phyloP scores from a whole-genome alignment of 2,888 invertebrate genomes.

The Pterostichus niger region DNA sequence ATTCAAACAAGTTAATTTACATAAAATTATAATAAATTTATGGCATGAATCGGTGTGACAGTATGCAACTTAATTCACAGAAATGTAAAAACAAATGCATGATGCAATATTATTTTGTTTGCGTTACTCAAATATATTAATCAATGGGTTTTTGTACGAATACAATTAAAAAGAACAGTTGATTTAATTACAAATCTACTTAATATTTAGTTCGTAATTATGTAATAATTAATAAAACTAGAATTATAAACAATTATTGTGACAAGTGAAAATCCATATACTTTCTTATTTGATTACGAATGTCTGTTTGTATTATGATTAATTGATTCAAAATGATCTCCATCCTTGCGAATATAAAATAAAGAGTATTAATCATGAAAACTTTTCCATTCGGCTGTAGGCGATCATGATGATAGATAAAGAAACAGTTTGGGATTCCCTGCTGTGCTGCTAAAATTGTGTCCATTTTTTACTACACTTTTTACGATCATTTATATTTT shows the following conservation, averaged over 20 bases:
- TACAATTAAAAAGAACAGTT: too few species aligned
- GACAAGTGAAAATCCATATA: background rate
- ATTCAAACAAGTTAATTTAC: background rate
- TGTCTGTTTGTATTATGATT: background rate
- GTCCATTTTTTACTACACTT: constrained; percentile 17
- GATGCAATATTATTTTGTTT: constrained; percentile 22
- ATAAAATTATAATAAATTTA: constrained; percentile 27
- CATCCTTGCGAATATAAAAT: background rate
- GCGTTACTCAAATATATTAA: background rate
- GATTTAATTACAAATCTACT: too few species aligned
- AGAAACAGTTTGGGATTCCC: constrained; percentile 31
- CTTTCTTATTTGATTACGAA: background rate
- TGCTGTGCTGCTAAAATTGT: constrained; percentile 14
- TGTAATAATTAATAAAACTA: background rate
- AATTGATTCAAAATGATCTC: background rate
- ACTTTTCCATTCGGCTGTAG: background rate
- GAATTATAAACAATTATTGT: constrained; percentile 1
- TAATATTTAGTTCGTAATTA: too few species aligned
- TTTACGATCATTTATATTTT: constrained; percentile 13
- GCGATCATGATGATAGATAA: background rate
- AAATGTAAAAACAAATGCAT: constrained; percentile 6
- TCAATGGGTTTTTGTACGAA: background rate
- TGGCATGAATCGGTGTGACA: background rate
- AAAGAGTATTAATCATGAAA: background rate
- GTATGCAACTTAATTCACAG: background rate